Percentiles rank a stretch among this genome's conserved stretches.
These are phyloP conservation scores for Neodon shergylaensis DNA, from an alignment of 2,113 vertebrate species.

Conservation along the genomic window DNA sequence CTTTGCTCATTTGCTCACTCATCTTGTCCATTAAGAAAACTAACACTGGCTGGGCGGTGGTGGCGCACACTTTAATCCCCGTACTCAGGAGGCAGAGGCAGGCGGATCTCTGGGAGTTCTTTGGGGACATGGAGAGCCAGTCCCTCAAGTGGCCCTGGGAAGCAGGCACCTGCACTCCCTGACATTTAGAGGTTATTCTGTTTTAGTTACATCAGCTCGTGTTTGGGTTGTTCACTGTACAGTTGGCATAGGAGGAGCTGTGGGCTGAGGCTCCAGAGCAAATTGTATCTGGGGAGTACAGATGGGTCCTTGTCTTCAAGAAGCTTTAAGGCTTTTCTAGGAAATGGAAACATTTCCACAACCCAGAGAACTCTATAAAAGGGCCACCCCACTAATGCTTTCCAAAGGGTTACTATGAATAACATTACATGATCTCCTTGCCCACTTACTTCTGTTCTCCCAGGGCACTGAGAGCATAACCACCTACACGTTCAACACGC, in stretches of 20 bases:
- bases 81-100: neutral
- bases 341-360: neutral
- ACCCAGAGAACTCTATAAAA: neutral
- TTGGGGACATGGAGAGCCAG: neutral
- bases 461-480: constrained; percentile 94
- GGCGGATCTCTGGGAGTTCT: neutral
- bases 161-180: neutral
- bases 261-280: neutral
- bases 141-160: neutral
- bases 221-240: neutral
- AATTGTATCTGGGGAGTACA: neutral
- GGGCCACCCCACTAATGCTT: neutral
- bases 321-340: neutral
- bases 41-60: neutral
- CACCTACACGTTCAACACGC: constrained; percentile 96
- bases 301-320: neutral
- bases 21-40: neutral
- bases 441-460: constrained; percentile 62
- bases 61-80: neutral
- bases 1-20: neutral
- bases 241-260: neutral
- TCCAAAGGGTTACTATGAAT: neutral
- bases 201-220: neutral
- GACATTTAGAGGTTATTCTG: rapidly evolving
- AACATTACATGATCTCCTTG: neutral